A percentile compares a stretch with the other conserved stretches of the same genome.
phyloP scores from a whole-genome alignment of 2,797 vertebrate species.

The Anas georgica region DNA sequence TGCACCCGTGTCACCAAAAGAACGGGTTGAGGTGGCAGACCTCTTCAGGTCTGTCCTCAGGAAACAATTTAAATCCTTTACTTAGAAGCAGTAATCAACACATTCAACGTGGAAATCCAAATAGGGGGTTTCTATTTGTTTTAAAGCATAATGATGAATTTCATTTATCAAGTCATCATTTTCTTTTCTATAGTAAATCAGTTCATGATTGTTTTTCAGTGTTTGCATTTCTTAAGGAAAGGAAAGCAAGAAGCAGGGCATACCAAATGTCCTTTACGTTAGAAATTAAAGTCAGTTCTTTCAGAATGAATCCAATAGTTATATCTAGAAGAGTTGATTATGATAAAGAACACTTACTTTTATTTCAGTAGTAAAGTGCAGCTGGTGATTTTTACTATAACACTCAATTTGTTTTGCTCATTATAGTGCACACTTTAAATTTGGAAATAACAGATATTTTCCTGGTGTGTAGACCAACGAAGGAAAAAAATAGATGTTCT shows the following conservation, averaged over 20 bases:
- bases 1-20: not conserved
- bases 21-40: not conserved
- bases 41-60: not conserved
- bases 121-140: not conserved
- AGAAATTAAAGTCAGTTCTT: slow-evolving; percentile 46
- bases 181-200: not conserved
- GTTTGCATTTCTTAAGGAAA: not conserved
- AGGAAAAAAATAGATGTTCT: not conserved
- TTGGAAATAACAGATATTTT: not conserved
- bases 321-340: slow-evolving; percentile 15
- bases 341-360: slow-evolving; percentile 34
- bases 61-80: not conserved
- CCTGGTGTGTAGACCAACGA: not conserved
- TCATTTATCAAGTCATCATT: not conserved
- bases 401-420: not conserved
- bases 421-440: not conserved
- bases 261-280: not conserved
- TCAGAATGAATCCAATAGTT: not conserved
- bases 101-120: not conserved
- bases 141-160: not conserved
- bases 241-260: slow-evolving; percentile 9
- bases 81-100: not conserved
- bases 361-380: slow-evolving; percentile 24
- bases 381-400: slow-evolving; percentile 23
- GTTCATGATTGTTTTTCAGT: not conserved